Conservation (phyloP, 2,797 vertebrate species). For the Nyctalus aviator region DNA sequence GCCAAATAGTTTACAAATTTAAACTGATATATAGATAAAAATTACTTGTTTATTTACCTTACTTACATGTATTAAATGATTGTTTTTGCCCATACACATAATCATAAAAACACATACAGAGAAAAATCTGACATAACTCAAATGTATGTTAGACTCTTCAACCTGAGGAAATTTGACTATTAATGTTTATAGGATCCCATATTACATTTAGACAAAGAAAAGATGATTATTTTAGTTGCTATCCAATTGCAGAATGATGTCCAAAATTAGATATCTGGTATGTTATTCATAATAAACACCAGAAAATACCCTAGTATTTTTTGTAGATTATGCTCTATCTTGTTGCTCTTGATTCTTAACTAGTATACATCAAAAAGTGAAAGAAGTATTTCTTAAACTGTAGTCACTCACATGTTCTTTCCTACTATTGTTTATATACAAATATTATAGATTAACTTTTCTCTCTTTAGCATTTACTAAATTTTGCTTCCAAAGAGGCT, state of each 20-base stretch:
- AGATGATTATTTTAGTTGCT: not conserved
- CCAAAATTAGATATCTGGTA: not conserved
- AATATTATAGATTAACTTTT: not conserved
- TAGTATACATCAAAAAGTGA: not conserved
- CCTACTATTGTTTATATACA: not conserved
- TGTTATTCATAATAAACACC: conserved; percentile 16
- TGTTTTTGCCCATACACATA: not conserved
- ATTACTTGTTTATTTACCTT: not conserved
- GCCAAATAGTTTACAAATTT: not conserved
- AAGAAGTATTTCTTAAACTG: not conserved
- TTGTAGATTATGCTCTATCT: not conserved
- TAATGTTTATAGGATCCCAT: not conserved
- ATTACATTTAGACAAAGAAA: not conserved
- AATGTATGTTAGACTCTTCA: not conserved
- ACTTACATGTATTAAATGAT: not conserved
- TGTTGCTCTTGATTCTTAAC: conserved; percentile 15
- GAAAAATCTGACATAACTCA: not conserved
- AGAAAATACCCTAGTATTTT: not conserved
- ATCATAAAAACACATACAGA: conserved; percentile 1
- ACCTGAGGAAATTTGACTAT: not conserved
- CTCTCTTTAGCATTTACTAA: not conserved
- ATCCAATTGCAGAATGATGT: not conserved
- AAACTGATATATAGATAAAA: not conserved
- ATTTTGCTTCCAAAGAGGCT: not conserved
- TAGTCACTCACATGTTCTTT: not conserved